Evolutionary conservation across 2,888 invertebrate species (phyloP), one percentile per base, ranked within the genome.

Genomic region (Calliscelio sp.): DNA sequence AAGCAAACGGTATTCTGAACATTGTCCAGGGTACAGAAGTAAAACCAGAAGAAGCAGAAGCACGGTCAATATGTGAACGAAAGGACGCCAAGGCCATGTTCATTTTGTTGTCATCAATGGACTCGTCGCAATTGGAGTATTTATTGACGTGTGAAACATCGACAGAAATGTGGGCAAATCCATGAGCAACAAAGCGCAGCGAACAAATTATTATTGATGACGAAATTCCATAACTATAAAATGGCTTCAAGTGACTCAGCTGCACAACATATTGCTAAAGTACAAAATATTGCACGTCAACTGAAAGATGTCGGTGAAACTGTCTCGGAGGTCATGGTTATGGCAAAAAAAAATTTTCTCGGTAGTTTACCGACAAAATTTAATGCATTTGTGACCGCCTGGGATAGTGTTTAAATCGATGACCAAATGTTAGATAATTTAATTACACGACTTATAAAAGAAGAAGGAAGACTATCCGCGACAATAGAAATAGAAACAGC

Each of bases 181-280:
- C 87, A 90, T 35, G 89, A 89, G 71, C 87, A 89, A 46, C 87
- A 86, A 68, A 86, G 86, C 0, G 85, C 53, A 24, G 84, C 88
- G 7, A 88, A 89, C 28, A 89, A 88, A 51, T 35, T 89, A 8
- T 0, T 85, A 14, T 20, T 88, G 8, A 73, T 73, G 41, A 83
- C 85, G 32, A 84, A 73, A 14, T 87, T 89, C 44, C 86, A 88
- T 35, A 85, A 80, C 1, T 82, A 88, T 11, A 46, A 63, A 4
- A 87, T 87, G 87, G 25, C 51, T 0, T 0, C 65, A 7, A 85
- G 66, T 7, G 88, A 87, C 14, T 82, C 87, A 11, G 66, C 87
- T 0, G 71, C 85, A 0, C 85, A 86, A n/a, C 87, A 89, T 57
- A 74, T 89, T 0, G 61, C 86, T 0, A 70, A 66, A 11, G 55